Base-by-base conservation (phyloP, 2,113 vertebrate species). In the Microcebus griseorufus region DNA sequence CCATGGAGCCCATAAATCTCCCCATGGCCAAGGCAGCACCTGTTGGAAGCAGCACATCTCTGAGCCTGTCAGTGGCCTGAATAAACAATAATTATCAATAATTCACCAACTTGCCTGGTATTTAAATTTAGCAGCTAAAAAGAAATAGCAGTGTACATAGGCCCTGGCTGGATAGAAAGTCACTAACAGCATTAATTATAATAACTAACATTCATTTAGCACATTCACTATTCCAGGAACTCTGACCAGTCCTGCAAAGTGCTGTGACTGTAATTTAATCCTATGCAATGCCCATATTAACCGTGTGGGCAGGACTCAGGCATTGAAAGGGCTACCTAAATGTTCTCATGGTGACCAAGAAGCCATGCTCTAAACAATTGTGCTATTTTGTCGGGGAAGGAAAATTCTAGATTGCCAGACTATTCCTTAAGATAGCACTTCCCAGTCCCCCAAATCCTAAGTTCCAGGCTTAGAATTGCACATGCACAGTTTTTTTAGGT, bases 51-150 rank as follows among this genome's bases (percentile, higher is more conserved):
- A 70, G 16, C n/a, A 82, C 53, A 79, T 89, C 79, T 39, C 69
- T 90, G 75, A 67, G 64, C 55, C 55, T 86, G 23, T 55, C 23
- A 67, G 53, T 80, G 37, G 12, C 73, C 42, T 58, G 27, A 27
- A 27, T 73, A 51, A 88, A 93, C 53, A 87, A 80, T 37, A 53
- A 72, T n/a, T 42, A 69, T 29, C 23, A 80, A 22, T 14, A 27
- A 67, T 48, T 82, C 20, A 90, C 34, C 79, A 60, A 45, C 10
- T 58, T 53, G 51, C 14, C 60, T 16, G 53, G 82, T 10, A 88
- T 45, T 80, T 67, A 62, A 84, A 95, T 11, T 64, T 53, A 95
- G 42, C 60, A 96, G 37, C 48, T 93, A 86, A 94, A 89, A 78
- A 12, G 25, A 86, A 82, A 14, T 1, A 78, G 32, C 37, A 45